Evolutionary conservation across 92 coral and sea anemone species (phyloP).

Genomic region (Ricordea florida): DNA sequence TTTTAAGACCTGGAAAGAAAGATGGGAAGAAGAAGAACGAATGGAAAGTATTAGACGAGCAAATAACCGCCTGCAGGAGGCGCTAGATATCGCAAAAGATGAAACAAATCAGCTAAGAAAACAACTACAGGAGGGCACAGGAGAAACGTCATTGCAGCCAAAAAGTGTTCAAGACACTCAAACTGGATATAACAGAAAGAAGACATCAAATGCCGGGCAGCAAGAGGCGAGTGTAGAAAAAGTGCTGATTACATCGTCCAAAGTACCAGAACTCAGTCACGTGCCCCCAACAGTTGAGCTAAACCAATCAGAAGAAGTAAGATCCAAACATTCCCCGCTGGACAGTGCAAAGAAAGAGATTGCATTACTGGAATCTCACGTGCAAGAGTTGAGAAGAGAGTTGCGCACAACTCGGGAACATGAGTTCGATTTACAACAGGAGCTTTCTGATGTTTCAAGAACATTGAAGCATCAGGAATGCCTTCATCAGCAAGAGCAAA

Average conservation of each 20-base stretch:
- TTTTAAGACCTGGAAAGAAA: slow-evolving; percentile 37
- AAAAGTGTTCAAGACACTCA: too few relatives aligned
- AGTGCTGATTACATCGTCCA: slow-evolving; percentile 54
- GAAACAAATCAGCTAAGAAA: slow-evolving; percentile 44
- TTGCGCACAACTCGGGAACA: slow-evolving; percentile 57
- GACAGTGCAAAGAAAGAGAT: slow-evolving; percentile 75
- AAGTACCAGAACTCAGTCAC: slow-evolving; percentile 40
- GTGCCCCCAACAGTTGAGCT: not conserved
- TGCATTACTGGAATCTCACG: slow-evolving; percentile 64
- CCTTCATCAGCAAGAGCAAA: slow-evolving; percentile 62
- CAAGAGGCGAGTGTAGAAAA: slow-evolving; percentile 38
- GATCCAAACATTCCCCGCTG: slow-evolving; percentile 33
- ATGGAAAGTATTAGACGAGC: slow-evolving; percentile 32
- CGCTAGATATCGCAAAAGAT: slow-evolving; percentile 34
- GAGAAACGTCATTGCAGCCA: slow-evolving; percentile 8
- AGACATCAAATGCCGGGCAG: not conserved
- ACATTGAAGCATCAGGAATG: slow-evolving; percentile 58
- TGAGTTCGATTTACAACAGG: slow-evolving; percentile 64
- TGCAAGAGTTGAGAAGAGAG: slow-evolving; percentile 64
- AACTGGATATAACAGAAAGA: too few relatives aligned
- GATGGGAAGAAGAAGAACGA: slow-evolving; percentile 58
- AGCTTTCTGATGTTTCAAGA: slow-evolving; percentile 61
- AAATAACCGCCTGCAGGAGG: slow-evolving; percentile 50
- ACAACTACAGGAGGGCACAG: slow-evolving; percentile 17
- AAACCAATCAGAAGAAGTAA: slow-evolving; percentile 9